Base-by-base conservation (phyloP, 2,797 vertebrate species). In the Natrix natrix region DNA sequence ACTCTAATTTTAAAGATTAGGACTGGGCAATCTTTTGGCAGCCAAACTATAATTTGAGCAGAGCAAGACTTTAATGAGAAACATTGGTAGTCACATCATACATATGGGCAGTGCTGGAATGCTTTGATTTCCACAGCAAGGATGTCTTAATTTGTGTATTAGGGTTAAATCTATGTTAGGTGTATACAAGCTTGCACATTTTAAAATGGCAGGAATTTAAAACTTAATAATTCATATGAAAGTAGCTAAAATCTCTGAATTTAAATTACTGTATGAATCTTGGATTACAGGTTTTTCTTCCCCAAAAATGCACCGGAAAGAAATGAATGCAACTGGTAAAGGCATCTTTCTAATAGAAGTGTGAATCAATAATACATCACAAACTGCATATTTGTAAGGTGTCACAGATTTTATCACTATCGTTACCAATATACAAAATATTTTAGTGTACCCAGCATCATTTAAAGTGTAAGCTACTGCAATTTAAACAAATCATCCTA, bases 401-500 rank as follows among this genome's bases (percentile, higher is more conserved):
- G 20, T 7, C 17, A 69, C 16, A 52, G 59, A 74, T 83, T 11
- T 24, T 12, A 48, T 83, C 74, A 48, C 37, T 24, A 48, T 20
- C 4, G 17, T 17, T 78, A 43, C 8, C 37, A 43, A 78, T 43
- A 74, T 74, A 74, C 14, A 37, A 69, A 26, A 17, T 56, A n/a
- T 55, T 26, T 24, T 56, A 61, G 86, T 7, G 61, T 8, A 92
- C 37, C 10, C 17, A 92, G 32, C 6, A 13, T 22, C 56, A 83
- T 54, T 54, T 60, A 83, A 37, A 2, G 5, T 37, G 16, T 83
- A 59, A 37, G 20, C 12, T 26, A 22, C 11, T 88, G 4, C n/a
- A 37, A 32, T 69, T 28, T 74, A n/a, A 69, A n/a, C 2, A 88
- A 37, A 11, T 0, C 24, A 28, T 24, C 24, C 37, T 0, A 1